Base-by-base conservation (phyloP, 2,113 vertebrate genomes). In the Seriola aureovittata region DNA sequence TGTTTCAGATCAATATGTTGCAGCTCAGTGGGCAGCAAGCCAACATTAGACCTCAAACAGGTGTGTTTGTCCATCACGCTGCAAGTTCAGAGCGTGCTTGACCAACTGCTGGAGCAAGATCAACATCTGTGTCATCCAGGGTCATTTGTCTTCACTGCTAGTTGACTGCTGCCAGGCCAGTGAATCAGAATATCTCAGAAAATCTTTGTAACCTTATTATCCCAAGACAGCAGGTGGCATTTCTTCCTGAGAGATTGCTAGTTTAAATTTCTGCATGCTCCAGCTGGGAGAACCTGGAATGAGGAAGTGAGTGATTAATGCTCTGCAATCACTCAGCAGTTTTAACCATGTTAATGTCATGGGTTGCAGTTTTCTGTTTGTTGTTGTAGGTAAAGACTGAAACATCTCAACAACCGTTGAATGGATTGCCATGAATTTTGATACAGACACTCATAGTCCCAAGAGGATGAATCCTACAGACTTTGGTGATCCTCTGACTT, bases 1-100 rank as follows among this genome's bases (percentile, higher is more conserved):
- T 92, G 92, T 85, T 88, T 88, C 40, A 17, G 77, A 92, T 95
- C 94, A 75, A 93, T 93, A 91, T 11, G 34, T 50, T 38, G 71
- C 71, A 81, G 67, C 75, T 77, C 32, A 73, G 36, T 46, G 52
- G 60, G 71, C 65, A 32, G 44, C 0, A 3, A 38, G 73, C 29
- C 89, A 86, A 13, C 0, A 9, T 84, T 62, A 86, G 78, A 73
- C 48, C 29, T 81, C 63, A 70, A 64, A 65, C 81, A 90, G 88
- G 66, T 88, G 82, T 86, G 74, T 70, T 89, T 92, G 85, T 86
- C 82, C 77, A 65, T 55, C 66, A 80, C 71, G 32, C 59, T 58
- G 50, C 25, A 71, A 32, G 21, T 74, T 48, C 17, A 9, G 62
- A 58, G 7, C 63, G 70, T 87, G 86, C 65, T 85, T 84, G 75